These are phyloP conservation scores for Listronotus bonariensis DNA, from an alignment of 1,140 invertebrate species.

Conservation along the genomic window DNA sequence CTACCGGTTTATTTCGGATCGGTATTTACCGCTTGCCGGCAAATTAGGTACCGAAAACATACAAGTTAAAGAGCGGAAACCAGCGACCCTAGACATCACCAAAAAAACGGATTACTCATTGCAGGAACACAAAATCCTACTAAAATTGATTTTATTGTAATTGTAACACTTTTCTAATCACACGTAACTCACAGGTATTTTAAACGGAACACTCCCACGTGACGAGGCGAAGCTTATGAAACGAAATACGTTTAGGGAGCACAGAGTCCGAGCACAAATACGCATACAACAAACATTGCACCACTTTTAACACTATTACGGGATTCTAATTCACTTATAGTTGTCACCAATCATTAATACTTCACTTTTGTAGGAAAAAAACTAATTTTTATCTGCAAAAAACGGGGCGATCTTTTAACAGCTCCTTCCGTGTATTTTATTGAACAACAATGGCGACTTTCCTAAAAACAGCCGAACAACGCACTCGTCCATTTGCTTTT, in stretches of 20 bases:
- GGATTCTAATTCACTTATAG: conserved; percentile 22
- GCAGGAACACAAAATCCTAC: not conserved
- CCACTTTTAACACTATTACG: conserved; percentile 48
- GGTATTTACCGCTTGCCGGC: conserved; percentile 41
- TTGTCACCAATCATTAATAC: conserved; percentile 4
- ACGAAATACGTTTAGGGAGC: conserved; percentile 23
- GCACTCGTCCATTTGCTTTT: conserved; percentile 47
- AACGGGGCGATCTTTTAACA: conserved; percentile 9
- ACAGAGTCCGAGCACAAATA: conserved; percentile 37
- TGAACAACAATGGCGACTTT: conserved; percentile 54
- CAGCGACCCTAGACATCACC: conserved; percentile 2
- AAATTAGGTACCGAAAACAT: conserved; percentile 44
- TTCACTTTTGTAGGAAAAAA: not conserved
- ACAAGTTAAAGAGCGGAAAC: conserved; percentile 26
- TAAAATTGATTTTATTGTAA: conserved; percentile 18
- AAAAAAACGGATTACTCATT: conserved; percentile 10
- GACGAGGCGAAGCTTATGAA: conserved; percentile 47
- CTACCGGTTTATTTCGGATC: conserved; percentile 21
- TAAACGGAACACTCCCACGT: conserved; percentile 50
- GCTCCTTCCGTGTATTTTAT: conserved; percentile 40
- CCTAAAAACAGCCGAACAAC: conserved; percentile 51
- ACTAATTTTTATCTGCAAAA: conserved; percentile 4
- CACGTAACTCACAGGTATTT: conserved; percentile 30
- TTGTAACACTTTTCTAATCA: conserved; percentile 19
- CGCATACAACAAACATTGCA: conserved; percentile 52